A percentile compares a stretch with the other conserved stretches of the same genome.
These are phyloP conservation scores for Hemiprocne comata DNA, from an alignment of 2,113 vertebrate genomes.

Conservation along the genomic window DNA sequence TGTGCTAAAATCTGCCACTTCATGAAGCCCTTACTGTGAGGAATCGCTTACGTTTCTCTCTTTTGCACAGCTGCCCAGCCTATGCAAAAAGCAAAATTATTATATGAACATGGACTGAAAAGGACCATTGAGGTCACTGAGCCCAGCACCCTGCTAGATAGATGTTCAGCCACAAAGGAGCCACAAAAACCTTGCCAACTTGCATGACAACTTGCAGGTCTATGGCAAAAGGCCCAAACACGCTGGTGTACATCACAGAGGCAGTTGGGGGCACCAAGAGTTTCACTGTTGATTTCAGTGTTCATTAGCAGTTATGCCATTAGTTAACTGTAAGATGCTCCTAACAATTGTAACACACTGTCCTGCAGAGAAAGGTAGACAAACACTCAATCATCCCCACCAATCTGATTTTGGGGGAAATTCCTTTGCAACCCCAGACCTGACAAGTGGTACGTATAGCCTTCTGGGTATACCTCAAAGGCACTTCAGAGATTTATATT, in stretches of 20 bases:
- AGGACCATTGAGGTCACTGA: neutral
- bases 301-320: neutral
- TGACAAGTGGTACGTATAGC: neutral
- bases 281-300: neutral
- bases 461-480: neutral
- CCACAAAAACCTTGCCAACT: neutral
- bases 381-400: rapidly evolving
- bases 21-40: neutral
- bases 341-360: neutral
- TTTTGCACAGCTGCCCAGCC: neutral
- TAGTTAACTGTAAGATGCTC: neutral
- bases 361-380: neutral
- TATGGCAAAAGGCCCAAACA: neutral
- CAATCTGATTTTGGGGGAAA: neutral
- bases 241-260: rapidly evolving
- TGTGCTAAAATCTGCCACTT: neutral
- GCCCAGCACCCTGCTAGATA: neutral
- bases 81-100: neutral
- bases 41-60: neutral
- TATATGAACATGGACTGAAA: neutral
- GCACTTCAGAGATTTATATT: neutral
- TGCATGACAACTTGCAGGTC: neutral
- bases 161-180: neutral
- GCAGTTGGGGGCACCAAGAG: neutral
- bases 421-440: neutral